Conservation (phyloP, 2,113 vertebrate species). For the Epinephelus lanceolatus region DNA sequence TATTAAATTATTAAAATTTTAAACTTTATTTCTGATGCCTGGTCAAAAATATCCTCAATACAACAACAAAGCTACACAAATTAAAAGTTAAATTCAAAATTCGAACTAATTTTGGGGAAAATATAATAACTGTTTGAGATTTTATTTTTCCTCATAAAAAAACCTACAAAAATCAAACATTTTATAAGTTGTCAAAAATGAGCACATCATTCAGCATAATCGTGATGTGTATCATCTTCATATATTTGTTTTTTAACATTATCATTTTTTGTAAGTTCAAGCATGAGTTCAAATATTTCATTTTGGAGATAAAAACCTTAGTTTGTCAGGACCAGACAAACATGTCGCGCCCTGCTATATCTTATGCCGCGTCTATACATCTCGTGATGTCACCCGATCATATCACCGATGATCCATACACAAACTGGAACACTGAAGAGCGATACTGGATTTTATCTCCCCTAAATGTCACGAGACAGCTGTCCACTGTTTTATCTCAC, state of each 20-base stretch:
- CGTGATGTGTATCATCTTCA: neutral
- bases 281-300: slow-evolving; percentile 1
- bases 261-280: neutral
- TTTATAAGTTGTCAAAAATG: neutral
- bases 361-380: neutral
- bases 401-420: neutral
- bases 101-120: neutral
- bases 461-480: neutral
- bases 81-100: neutral
- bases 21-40: neutral
- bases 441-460: neutral
- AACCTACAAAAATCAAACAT: neutral
- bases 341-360: neutral
- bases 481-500: slow-evolving; percentile 2
- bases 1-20: too few species aligned
- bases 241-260: neutral
- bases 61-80: neutral
- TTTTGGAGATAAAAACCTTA: slow-evolving; percentile 2
- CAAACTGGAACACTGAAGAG: neutral
- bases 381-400: neutral
- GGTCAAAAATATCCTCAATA: neutral
- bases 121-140: neutral
- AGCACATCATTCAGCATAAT: neutral
- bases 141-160: neutral
- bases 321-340: neutral